Evolutionary conservation across 2,888 invertebrate genomes (phyloP).

Genomic region (Orthonevra nobilis): DNA sequence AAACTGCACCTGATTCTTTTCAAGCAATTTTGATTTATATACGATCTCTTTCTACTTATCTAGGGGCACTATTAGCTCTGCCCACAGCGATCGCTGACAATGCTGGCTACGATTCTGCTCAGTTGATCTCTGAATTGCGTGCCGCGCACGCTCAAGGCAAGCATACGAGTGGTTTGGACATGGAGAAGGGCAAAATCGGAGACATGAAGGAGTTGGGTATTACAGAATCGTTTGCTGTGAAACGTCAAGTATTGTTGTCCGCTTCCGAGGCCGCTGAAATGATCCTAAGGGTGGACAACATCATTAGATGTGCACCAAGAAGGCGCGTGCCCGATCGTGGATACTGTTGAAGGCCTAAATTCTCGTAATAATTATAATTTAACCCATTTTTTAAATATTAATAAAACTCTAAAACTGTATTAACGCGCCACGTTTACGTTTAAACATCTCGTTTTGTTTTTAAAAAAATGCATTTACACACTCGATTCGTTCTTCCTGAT

Average conservation of each 20-base stretch:
- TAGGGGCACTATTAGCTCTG: conserved; percentile 89
- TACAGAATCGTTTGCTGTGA: conserved; percentile 98
- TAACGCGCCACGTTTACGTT: conserved; percentile 58
- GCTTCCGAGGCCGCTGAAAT: conserved; percentile 99
- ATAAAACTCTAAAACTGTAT: conserved; percentile 46
- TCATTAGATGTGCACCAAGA: conserved; percentile 94
- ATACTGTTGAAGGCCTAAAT: conserved; percentile 75
- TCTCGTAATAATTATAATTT: conserved; percentile 46
- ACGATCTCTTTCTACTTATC: neutral
- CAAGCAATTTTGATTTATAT: neutral
- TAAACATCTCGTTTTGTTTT: conserved; percentile 31
- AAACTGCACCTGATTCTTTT: neutral
- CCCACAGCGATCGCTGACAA: conserved; percentile 99
- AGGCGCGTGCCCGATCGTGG: conserved; percentile 93
- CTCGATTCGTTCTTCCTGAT: neutral
- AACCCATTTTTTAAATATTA: conserved; percentile 43
- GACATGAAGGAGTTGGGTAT: conserved; percentile 96
- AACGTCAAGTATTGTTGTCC: conserved; percentile 95
- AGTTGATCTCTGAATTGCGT: conserved; percentile 93
- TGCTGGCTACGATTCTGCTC: conserved; percentile 98
- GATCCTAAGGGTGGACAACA: conserved; percentile 98
- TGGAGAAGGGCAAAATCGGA: conserved; percentile 91
- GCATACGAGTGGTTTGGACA: conserved; percentile 86
- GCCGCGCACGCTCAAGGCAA: conserved; percentile 94
- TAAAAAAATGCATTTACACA: conserved; percentile 40